Conservation (phyloP, 2,888 invertebrate species). For the Acanthococcus lagerstroemiae region DNA sequence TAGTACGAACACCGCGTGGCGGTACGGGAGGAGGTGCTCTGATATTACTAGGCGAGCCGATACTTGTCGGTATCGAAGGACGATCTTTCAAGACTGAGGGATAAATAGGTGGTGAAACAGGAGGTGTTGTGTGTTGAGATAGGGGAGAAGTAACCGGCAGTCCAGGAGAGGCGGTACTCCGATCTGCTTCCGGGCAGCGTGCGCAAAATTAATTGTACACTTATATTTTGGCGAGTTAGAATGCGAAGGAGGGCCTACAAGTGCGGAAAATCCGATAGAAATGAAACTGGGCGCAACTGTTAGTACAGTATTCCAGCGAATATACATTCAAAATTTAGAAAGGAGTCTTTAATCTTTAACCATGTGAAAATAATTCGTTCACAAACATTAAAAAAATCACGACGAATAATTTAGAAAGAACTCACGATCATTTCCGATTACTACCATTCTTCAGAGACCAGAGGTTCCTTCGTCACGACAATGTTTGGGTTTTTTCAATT, state of each 20-base stretch:
- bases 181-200: conserved; percentile 19
- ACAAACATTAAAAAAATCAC: too few species aligned
- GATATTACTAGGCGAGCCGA: conserved; percentile 23
- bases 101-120: conserved; percentile 51
- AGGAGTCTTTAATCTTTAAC: too few species aligned
- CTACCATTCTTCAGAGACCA: too few species aligned
- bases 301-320: too few species aligned
- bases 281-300: too few species aligned
- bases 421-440: background rate
- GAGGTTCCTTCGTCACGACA: too few species aligned
- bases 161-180: conserved; percentile 40
- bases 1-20: conserved; percentile 58
- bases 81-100: conserved; percentile 65
- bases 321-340: too few species aligned
- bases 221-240: background rate
- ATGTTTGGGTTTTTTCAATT: too few species aligned
- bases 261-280: too few species aligned
- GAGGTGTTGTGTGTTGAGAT: conserved; percentile 34
- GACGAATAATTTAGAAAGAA: too few species aligned
- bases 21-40: conserved; percentile 82
- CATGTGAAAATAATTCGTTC: too few species aligned
- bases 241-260: background rate
- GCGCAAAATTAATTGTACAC: conserved; percentile 9
- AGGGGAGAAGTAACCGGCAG: conserved; percentile 42
- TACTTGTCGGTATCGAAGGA: conserved; percentile 45